Evolutionary conservation across 1,140 invertebrate genomes (phyloP), one percentile per base, ranked within the genome.

Genomic region (Anoplolepis gracilipes): DNA sequence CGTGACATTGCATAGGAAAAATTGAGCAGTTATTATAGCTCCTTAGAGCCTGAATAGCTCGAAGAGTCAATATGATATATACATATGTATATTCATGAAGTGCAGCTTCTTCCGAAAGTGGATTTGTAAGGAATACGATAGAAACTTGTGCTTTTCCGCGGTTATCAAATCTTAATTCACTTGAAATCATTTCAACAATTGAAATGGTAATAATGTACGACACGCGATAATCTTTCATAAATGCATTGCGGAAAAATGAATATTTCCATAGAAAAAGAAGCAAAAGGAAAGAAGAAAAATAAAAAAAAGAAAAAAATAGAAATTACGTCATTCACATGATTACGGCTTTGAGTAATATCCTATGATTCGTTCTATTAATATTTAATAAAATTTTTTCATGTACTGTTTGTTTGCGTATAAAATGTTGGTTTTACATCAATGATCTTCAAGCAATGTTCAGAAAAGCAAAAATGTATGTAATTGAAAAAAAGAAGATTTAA

Each of bases 21-120:
- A 86, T 85, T 64, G 84, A 81, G 59, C 76, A 57, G 61, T 42
- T 70, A 76, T 79, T 86, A 75, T 30, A 61, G 33, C 79, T 67
- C 13, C 69, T 86, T 76, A 86, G 84, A 59, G 85, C 77, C 36
- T 59, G 46, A 70, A 72, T 49, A 84, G 28, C 30, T 75, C 81
- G 49, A 65, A n/a, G n/a, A 25, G n/a, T 30, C 62, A 78, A 78
- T 65, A 73, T 73, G 53, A 61, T 28, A n/a, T n/a, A n/a, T n/a
- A n/a, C n/a, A n/a, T n/a, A n/a, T n/a, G n/a, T n/a, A n/a, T n/a
- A 2, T 36, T 57, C 4, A 7, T 25, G 53, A 8, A 13, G n/a
- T 30, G 30, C 30, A 49, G 16, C 46, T 59, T 75, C 33, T 1
- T 25, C 28, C 22, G 16, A 61, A 62, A 42, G 61, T 4, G 25